Evolutionary conservation across 2,888 invertebrate genomes (phyloP), one percentile per base, ranked within the genome.

Genomic region (Ophioninae sp.): DNA sequence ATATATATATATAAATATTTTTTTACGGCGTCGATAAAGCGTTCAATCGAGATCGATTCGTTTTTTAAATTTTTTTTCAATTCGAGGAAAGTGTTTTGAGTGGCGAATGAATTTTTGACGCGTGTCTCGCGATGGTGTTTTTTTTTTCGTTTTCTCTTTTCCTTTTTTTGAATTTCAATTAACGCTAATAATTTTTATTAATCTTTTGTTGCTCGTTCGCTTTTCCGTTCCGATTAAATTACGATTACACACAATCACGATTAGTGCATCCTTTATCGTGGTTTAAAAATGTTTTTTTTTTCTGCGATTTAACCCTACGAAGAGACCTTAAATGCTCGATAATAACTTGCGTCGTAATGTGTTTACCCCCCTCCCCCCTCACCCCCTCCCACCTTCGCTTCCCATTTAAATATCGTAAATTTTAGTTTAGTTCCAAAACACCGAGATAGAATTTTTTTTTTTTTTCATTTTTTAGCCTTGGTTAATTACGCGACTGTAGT

Each of bases 371-470:
- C 87, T 88, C 78, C 79, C 73, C 78, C 85, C 79, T 64, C 79
- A 83, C 87, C 82, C 88, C 89, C 81, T 86, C 85, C 86, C 88
- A 78, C 79, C 73, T 80, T 84, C 79, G 71, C 81, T 84, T 87
- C 82, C 88, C 89, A 85, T 90, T 91, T 91, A 91, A 89, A 88
- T 91, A 91, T 81, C 89, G 89, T 90, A 90, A 91, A 90, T 91
- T 92, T 91, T 91, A 88, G 87, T 91, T 92, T 92, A 92, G 89
- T 90, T 91, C 90, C 91, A 92, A 91, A 93, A 92, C 92, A 92
- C 90, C 92, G 89, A 92, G 92, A 87, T 87, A 92, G 90, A 92
- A 88, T 92, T 76, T 64, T 74, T 65, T 30, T 30, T 30, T 30
- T 30, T 30, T 30, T 30, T 30, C 30, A 30, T 30, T 30, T 63